A percentile compares a stretch with the other conserved stretches of the same genome.
phyloP scores from a whole-genome alignment of 2,797 vertebrate species.

The Syngnathus rostellatus region DNA sequence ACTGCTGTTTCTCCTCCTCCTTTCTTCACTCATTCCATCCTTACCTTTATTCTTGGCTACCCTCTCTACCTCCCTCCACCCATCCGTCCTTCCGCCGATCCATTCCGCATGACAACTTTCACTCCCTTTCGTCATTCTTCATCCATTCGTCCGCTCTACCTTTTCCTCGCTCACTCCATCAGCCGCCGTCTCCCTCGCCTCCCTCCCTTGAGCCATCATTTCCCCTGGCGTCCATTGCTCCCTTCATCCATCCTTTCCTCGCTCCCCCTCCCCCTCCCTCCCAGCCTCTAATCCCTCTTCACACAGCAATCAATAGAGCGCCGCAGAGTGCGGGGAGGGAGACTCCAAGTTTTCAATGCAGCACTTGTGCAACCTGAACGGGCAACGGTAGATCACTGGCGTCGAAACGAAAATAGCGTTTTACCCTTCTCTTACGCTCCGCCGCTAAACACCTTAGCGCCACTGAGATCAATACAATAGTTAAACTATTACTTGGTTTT shows the following conservation, averaged over 20 bases:
- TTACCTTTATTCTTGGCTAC: background rate
- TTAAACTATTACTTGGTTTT: slow-evolving; percentile 66
- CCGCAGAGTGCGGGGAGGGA: slow-evolving; percentile 45
- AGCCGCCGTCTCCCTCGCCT: background rate
- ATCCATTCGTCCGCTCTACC: background rate
- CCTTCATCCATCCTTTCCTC: slow-evolving; percentile 14
- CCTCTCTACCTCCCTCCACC: background rate
- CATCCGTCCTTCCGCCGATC: background rate
- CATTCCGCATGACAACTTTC: background rate
- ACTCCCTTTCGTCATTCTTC: background rate
- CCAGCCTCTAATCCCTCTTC: slow-evolving; percentile 61
- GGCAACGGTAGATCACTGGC: slow-evolving; percentile 60
- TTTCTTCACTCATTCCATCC: background rate
- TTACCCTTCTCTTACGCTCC: slow-evolving; percentile 54
- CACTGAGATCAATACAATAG: slow-evolving; percentile 65
- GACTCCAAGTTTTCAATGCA: slow-evolving; percentile 55
- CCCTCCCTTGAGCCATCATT: slow-evolving; percentile 29
- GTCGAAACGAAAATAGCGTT: slow-evolving; percentile 48
- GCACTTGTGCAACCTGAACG: slow-evolving; percentile 59
- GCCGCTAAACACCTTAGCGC: slow-evolving; percentile 58
- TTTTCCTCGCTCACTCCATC: background rate
- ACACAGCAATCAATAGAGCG: slow-evolving; percentile 67
- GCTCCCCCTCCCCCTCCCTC: slow-evolving; percentile 15
- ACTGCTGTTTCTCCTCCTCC: background rate
- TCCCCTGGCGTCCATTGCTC: slow-evolving; percentile 23